Base-by-base conservation (phyloP, 2,888 invertebrate genomes). In the Iselma pallidipennis region DNA sequence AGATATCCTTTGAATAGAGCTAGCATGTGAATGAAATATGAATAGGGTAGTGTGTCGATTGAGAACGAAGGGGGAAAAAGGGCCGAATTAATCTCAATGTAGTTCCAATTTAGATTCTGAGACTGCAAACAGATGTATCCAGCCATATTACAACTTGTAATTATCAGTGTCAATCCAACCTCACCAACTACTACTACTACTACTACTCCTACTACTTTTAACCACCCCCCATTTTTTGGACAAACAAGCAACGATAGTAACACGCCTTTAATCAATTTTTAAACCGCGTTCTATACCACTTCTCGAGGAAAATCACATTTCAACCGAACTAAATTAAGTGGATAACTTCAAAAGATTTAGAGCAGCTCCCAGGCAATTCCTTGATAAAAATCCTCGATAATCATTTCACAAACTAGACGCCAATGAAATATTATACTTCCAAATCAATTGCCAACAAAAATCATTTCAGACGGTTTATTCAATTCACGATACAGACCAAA, bases 71-170 rank as follows among this genome's bases (percentile, higher is more conserved):
- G 61, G 63, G 61, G 63, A 54, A 58, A 52, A 53, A 37, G 23
- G 51, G 60, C 62, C 66, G 58, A 58, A 52, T 65, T 73, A 74
- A 73, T 72, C 71, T 66, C 49, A 61, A 65, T 68, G 72, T 73
- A 74, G 72, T 71, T 70, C 73, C 63, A 64, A 58, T 65, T 66
- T 73, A 10, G 66, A 68, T 71, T 64, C 66, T 64, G 71, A 71
- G 73, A 73, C 72, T 74, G 70, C 71, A 74, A 74, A 74, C 73
- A 74, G 73, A 73, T 73, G 73, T 74, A 73, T 68, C 69, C 69
- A 61, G 70, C 68, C 68, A 67, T 62, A 71, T 74, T 72, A 72
- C 70, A 71, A 67, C 68, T 68, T 59, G 73, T 71, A 74, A 74
- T 74, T 73, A 73, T 71, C 71, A 68, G 67, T 59, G 67, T 57